These are phyloP conservation scores for Silurus glanis DNA, from an alignment of 2,113 vertebrate genomes.

Conservation along the genomic window DNA sequence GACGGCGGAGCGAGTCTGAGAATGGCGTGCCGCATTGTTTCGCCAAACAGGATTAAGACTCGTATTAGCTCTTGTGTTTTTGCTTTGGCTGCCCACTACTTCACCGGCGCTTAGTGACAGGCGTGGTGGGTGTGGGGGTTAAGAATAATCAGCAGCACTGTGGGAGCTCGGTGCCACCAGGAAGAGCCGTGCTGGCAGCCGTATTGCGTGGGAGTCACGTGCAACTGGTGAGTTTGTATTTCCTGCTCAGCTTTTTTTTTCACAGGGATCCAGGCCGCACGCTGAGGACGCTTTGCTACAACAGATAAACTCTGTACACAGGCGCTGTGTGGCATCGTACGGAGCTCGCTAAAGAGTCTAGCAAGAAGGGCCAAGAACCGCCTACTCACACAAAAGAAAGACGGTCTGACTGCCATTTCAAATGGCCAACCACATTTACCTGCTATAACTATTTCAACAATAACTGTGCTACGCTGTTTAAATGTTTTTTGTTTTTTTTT, in stretches of 20 bases:
- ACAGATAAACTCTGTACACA: conserved; percentile 22
- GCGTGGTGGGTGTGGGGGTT: conserved; percentile 37
- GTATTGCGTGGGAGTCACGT: conserved; percentile 36
- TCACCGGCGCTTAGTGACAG: conserved; percentile 35
- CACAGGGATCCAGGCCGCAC: conserved; percentile 10
- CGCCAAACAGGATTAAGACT: conserved; percentile 48
- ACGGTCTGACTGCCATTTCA: background rate
- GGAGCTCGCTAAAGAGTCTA: background rate
- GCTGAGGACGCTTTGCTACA: conserved; percentile 19
- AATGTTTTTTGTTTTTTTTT: background rate
- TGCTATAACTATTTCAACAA: background rate
- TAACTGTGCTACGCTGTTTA: background rate
- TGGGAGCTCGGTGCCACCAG: conserved; percentile 43
- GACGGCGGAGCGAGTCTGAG: conserved; percentile 18
- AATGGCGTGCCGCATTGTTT: conserved; percentile 34
- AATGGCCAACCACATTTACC: background rate
- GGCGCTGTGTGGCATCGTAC: conserved; percentile 24
- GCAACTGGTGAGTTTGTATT: conserved; percentile 26
- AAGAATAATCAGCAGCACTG: conserved; percentile 46
- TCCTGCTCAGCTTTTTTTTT: conserved; percentile 8
- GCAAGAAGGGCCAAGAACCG: background rate
- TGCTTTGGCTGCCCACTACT: conserved; percentile 27
- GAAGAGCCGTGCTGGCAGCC: conserved; percentile 43
- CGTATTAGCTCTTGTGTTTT: conserved; percentile 32
- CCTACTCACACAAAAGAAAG: background rate